These are phyloP conservation scores for Petromus typicus DNA, from an alignment of 2,113 vertebrate genomes.

Conservation along the genomic window DNA sequence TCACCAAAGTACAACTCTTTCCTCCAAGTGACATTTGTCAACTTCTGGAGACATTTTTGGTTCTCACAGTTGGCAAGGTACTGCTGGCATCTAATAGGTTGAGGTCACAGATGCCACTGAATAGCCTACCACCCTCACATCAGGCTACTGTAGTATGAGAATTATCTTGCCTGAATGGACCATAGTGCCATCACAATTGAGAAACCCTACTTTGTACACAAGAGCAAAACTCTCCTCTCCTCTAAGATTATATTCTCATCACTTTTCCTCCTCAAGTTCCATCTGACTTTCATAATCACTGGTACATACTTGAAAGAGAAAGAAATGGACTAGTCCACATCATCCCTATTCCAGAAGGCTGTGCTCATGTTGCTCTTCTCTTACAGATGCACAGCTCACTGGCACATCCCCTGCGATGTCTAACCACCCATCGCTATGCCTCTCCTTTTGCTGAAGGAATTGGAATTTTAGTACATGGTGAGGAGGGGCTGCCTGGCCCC, in stretches of 20 bases:
- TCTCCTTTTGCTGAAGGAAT: not conserved
- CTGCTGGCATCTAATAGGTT: slow-evolving; percentile 41
- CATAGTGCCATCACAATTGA: not conserved
- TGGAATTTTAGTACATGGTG: fast-evolving
- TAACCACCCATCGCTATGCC: not conserved
- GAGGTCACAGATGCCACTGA: not conserved
- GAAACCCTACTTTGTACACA: not conserved
- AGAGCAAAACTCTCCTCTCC: not conserved
- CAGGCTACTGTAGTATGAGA: not conserved
- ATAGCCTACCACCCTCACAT: not conserved
- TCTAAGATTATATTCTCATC: not conserved
- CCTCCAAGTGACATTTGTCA: not conserved
- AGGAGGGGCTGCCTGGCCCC: not conserved
- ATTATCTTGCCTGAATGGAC: not conserved
- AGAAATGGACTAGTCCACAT: not conserved
- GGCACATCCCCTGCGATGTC: not conserved
- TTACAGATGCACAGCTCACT: not conserved
- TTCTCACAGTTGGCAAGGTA: not conserved
- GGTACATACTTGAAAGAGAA: not conserved
- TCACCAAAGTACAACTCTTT: not conserved
- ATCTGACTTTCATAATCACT: not conserved
- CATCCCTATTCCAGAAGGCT: too few species aligned
- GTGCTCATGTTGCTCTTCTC: not conserved
- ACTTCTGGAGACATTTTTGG: not conserved
- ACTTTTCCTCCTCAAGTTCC: not conserved